A percentile compares a stretch with the other conserved stretches of the same genome.
Conservation (phyloP, 2,797 vertebrate genomes). For the Lepilemur ruficaudatus region DNA sequence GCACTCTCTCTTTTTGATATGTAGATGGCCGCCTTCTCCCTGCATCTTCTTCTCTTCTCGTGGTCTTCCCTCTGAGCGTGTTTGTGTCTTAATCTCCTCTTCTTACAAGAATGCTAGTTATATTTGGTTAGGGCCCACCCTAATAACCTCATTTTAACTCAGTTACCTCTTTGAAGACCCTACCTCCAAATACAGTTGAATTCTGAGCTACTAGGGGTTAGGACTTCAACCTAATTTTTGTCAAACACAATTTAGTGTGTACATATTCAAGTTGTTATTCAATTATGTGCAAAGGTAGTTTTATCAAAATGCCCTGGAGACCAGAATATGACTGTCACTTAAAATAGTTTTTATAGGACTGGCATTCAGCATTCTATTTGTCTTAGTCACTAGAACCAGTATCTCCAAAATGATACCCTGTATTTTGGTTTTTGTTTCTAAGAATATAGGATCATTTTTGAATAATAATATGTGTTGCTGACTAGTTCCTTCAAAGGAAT, state of each 20-base stretch:
- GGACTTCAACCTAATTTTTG: background rate
- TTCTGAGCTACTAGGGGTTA: background rate
- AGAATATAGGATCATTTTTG: background rate
- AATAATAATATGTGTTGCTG: background rate
- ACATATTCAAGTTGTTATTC: background rate
- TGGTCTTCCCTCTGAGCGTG: background rate
- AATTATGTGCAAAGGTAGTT: background rate
- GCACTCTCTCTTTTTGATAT: background rate
- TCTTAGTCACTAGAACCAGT: background rate
- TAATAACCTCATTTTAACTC: background rate
- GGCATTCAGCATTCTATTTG: background rate
- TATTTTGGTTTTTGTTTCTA: background rate
- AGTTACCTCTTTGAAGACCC: background rate
- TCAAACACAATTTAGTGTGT: background rate
- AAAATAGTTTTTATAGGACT: background rate
- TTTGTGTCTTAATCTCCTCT: background rate
- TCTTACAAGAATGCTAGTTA: background rate
- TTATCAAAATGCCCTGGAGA: constrained; percentile 18
- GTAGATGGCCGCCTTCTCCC: background rate
- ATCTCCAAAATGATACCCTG: background rate
- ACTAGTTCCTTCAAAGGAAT: background rate
- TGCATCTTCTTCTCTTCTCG: background rate
- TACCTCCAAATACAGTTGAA: background rate
- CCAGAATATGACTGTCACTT: background rate
- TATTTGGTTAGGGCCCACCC: background rate